A percentile compares a stretch with the other conserved stretches of the same genome.
Conservation (phyloP, 2,797 vertebrate genomes). For the Odontamblyopus rebecca region DNA sequence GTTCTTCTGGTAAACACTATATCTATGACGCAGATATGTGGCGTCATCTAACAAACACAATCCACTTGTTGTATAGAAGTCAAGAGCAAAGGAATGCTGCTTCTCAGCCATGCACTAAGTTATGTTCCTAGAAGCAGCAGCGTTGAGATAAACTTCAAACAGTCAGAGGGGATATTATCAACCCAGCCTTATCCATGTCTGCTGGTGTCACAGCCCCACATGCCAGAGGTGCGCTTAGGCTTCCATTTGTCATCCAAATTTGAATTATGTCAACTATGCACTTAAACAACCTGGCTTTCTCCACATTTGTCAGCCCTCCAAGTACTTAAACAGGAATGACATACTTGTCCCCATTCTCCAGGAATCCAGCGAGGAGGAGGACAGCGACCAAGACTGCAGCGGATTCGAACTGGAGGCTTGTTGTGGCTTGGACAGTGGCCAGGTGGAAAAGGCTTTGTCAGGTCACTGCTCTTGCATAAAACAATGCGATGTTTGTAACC, state of each 20-base stretch:
- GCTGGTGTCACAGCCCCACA: slow-evolving; percentile 44
- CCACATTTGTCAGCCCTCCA: slow-evolving; percentile 25
- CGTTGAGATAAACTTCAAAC: slow-evolving; percentile 75
- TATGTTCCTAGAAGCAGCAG: slow-evolving; percentile 70
- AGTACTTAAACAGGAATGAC: slow-evolving; percentile 12
- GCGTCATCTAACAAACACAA: slow-evolving; percentile 38
- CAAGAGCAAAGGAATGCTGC: slow-evolving; percentile 44
- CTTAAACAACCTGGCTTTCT: slow-evolving; percentile 43
- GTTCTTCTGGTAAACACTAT: slow-evolving; percentile 25
- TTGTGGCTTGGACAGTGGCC: slow-evolving; percentile 86
- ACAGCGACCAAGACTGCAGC: slow-evolving; percentile 92
- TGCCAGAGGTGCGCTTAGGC: slow-evolving; percentile 63
- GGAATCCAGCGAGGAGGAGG: slow-evolving; percentile 96
- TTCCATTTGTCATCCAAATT: slow-evolving; percentile 76
- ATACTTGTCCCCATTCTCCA: slow-evolving; percentile 98
- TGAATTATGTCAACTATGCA: slow-evolving; percentile 65
- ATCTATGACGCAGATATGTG: slow-evolving; percentile 56
- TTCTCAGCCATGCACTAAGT: slow-evolving; percentile 58
- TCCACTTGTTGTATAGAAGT: slow-evolving; percentile 59
- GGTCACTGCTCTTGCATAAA: slow-evolving; percentile 95
- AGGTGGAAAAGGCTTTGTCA: slow-evolving; percentile 90
- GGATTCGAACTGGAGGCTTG: slow-evolving; percentile 91
- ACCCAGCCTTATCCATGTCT: slow-evolving; percentile 51
- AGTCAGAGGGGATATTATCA: slow-evolving; percentile 52
- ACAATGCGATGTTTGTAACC: slow-evolving; percentile 97